Conservation (phyloP, 2,888 invertebrate species). For the Agonum fuliginosum region DNA sequence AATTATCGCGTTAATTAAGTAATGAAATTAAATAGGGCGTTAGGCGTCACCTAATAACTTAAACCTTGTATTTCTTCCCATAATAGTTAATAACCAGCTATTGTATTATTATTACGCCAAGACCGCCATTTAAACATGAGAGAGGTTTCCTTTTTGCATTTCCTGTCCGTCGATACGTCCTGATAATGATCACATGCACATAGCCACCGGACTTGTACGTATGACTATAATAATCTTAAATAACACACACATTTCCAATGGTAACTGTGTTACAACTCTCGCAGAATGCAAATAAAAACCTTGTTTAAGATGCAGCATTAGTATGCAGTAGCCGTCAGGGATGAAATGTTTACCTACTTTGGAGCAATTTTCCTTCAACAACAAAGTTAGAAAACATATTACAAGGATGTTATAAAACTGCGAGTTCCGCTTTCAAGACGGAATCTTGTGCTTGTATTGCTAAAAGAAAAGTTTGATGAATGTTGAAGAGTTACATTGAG, state of each 20-base stretch:
- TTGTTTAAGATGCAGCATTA: slow-evolving; percentile 10
- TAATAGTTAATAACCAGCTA: slow-evolving; percentile 46
- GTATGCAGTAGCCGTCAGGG: neutral
- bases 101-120: slow-evolving; percentile 43
- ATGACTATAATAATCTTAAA: slow-evolving; percentile 10
- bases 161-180: slow-evolving; percentile 39
- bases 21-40: too few species aligned
- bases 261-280: slow-evolving; percentile 1
- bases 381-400: slow-evolving; percentile 10
- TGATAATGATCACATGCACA: slow-evolving; percentile 41
- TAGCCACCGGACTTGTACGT: slow-evolving; percentile 9
- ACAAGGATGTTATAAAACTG: neutral
- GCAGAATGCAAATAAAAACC: slow-evolving; percentile 9
- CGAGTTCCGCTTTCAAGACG: neutral
- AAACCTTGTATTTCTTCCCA: slow-evolving; percentile 19
- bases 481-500: too few species aligned
- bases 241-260: too few species aligned
- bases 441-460: too few species aligned
- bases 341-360: slow-evolving; percentile 35
- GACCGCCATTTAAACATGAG: slow-evolving; percentile 43
- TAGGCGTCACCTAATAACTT: neutral
- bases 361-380: neutral
- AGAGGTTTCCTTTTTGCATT: slow-evolving; percentile 54
- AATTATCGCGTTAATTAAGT: too few species aligned
- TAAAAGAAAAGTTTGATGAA: too few species aligned